phyloP scores from a whole-genome alignment of 2,797 vertebrate species.

The Coendou prehensilis region DNA sequence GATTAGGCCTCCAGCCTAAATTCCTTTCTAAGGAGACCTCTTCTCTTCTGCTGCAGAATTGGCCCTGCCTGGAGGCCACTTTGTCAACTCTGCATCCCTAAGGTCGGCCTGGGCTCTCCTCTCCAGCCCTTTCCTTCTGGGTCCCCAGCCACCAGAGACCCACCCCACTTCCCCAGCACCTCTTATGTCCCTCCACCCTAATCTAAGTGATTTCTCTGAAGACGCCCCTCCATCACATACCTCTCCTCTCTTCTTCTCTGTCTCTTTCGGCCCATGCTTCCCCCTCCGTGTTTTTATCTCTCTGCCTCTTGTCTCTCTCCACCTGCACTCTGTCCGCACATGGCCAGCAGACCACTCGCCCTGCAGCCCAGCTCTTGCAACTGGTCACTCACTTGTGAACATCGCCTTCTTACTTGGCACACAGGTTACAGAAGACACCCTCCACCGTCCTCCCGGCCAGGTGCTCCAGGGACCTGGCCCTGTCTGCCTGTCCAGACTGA shows the following conservation, averaged over 20 bases:
- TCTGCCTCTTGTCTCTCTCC: background rate
- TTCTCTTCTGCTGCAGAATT: background rate
- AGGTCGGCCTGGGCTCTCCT: background rate
- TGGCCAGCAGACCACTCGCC: background rate
- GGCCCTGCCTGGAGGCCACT: background rate
- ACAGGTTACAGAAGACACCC: background rate
- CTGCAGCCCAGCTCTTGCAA: background rate
- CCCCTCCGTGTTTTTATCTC: background rate
- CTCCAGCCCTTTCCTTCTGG: background rate
- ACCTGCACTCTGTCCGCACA: background rate
- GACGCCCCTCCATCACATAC: too few relatives aligned
- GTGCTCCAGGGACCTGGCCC: background rate
- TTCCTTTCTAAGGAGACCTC: background rate
- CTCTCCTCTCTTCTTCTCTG: background rate
- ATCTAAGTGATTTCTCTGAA: background rate
- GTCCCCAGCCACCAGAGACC: background rate
- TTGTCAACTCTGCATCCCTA: background rate
- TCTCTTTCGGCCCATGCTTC: too few relatives aligned
- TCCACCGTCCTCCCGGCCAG: background rate
- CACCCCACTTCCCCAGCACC: background rate
- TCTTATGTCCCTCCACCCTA: background rate
- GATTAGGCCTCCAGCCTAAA: fast-evolving
- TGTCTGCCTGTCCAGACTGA: background rate
- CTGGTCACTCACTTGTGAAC: background rate
- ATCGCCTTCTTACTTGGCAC: background rate